Conservation (phyloP, 2,797 vertebrate genomes). For the Chaetophractus vellerosus region DNA sequence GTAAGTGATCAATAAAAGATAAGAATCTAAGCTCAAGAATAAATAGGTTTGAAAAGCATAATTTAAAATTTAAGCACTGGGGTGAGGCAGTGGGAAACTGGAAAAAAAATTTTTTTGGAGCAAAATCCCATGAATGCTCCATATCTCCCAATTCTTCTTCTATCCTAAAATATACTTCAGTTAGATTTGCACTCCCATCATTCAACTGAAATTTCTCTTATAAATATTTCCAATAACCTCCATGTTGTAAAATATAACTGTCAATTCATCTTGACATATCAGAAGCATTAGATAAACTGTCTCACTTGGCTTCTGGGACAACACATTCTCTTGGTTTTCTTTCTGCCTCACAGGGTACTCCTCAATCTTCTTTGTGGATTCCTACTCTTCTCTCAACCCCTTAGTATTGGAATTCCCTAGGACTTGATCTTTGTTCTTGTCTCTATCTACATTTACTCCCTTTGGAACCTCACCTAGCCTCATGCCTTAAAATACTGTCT, state of each 20-base stretch:
- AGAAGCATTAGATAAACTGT: not conserved
- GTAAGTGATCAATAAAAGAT: not conserved
- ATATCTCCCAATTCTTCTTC: not conserved
- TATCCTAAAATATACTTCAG: not conserved
- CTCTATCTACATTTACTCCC: not conserved
- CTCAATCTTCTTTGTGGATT: not conserved
- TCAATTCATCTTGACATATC: not conserved
- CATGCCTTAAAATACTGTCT: not conserved
- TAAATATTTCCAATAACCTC: not conserved
- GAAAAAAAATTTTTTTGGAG: not conserved
- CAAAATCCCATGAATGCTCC: not conserved
- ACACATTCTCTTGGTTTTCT: not conserved
- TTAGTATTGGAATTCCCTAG: not conserved
- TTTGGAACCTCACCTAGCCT: not conserved
- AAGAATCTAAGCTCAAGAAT: slow-evolving; percentile 1
- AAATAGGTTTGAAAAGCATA: not conserved
- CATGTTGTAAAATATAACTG: not conserved
- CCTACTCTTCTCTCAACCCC: not conserved
- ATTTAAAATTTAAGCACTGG: not conserved
- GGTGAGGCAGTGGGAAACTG: not conserved
- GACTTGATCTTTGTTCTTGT: too few species aligned
- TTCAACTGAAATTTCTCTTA: slow-evolving; percentile 1
- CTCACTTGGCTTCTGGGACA: not conserved
- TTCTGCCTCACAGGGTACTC: not conserved
- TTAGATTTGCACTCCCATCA: not conserved